These are phyloP conservation scores for Nestor notabilis DNA, from an alignment of 2,113 vertebrate species.

Conservation along the genomic window DNA sequence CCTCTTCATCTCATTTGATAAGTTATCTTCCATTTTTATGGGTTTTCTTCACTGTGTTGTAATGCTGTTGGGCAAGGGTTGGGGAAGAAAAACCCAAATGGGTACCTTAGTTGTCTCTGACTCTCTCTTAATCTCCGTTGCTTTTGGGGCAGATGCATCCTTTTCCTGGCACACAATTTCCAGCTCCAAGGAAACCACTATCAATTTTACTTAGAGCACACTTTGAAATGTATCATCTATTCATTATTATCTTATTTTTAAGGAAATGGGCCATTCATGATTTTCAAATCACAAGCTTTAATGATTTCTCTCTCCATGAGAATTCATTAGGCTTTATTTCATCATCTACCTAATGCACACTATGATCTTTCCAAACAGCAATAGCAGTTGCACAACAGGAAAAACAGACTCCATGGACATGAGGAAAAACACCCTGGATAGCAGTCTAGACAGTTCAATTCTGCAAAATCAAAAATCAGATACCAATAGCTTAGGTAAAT, in stretches of 20 bases:
- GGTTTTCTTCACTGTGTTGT: background rate
- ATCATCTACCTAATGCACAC: background rate
- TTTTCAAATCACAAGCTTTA: constrained; percentile 42
- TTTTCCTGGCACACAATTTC: background rate
- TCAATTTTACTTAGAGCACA: background rate
- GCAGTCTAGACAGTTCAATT: constrained; percentile 5
- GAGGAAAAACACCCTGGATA: background rate
- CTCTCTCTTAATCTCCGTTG: background rate
- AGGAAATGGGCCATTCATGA: background rate
- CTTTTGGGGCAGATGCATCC: background rate
- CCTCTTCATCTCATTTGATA: background rate
- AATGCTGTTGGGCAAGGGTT: background rate
- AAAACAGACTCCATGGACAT: background rate
- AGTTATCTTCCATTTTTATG: background rate
- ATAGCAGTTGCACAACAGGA: constrained; percentile 7
- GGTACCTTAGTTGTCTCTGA: background rate
- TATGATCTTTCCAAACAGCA: background rate
- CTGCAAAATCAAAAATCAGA: constrained; percentile 46
- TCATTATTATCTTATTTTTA: constrained; percentile 2
- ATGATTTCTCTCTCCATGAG: constrained; percentile 31
- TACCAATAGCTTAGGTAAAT: background rate
- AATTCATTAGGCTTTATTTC: constrained; percentile 55
- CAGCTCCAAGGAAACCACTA: background rate
- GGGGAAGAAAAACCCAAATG: background rate
- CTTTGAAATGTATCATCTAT: background rate